A percentile compares a stretch with the other conserved stretches of the same genome.
These are phyloP conservation scores for Bergia sp. DNA, from an alignment of 92 coral and sea anemone species.

Conservation along the genomic window DNA sequence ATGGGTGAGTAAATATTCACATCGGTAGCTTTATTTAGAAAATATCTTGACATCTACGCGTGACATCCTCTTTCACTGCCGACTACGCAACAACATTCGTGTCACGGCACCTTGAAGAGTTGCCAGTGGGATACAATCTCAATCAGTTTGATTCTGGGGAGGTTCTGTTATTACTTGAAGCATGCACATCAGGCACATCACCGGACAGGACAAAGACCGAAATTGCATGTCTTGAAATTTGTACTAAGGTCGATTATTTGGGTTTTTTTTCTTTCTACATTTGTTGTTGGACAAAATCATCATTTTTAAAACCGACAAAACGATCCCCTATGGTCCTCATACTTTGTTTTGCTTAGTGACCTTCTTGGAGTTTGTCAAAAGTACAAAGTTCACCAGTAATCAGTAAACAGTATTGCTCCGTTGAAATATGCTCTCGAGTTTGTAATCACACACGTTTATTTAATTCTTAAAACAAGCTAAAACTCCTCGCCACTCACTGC, in stretches of 20 bases:
- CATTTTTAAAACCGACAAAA: background rate
- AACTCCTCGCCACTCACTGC: no score
- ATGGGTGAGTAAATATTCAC: conserved; percentile 70
- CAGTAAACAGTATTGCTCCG: no score
- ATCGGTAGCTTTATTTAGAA: background rate
- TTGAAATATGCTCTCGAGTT: no score
- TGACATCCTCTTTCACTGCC: background rate
- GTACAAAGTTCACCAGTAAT: background rate
- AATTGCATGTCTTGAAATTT: background rate
- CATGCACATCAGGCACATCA: no score
- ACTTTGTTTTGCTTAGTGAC: background rate
- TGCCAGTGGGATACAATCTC: background rate
- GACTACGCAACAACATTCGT: conserved; percentile 4
- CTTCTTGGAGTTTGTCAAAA: background rate
- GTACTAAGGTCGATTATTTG: background rate
- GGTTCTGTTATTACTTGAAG: no score
- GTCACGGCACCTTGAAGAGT: background rate
- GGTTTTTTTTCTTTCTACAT: no score
- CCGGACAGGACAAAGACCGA: background rate
- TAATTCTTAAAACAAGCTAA: no score
- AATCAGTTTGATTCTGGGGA: background rate
- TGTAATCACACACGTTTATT: no score
- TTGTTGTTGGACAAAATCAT: background rate
- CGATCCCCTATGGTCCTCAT: background rate
- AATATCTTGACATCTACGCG: background rate